Base-by-base conservation (phyloP, 2,888 invertebrate genomes). In the Matsumyia berberina region DNA sequence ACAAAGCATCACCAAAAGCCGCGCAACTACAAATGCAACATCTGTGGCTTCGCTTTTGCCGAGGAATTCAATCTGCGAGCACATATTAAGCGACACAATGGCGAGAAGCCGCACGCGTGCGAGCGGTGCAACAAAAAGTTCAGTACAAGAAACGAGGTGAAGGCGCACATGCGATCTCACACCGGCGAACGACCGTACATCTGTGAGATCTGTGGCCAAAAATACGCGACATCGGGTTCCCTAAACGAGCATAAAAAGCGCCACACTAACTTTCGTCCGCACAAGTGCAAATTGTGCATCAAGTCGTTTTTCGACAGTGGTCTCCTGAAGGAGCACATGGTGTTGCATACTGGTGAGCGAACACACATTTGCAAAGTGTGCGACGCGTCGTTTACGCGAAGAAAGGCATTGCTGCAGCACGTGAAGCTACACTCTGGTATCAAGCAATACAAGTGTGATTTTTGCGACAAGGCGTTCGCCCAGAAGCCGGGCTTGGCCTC, bases 291-390 rank as follows among this genome's bases (percentile, higher is more conserved):
- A 6, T 4, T 64, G 9, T 87, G 87, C 33, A 85, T 67, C 2
- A 83, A 87, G 51, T 51, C 88, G n/a, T 90, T 90, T 86, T 90
- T 89, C 15, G 89, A 88, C 55, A 87, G 86, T 4, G 89, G 89
- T 11, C 88, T 90, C 15, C 81, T 91, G 5, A 90, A 89, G 46
- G 89, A 89, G 53, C 90, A 90, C 72, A 87, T 89, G 74, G 88
- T 89, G 3, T 86, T 88, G 15, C 90, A 90, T 64, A 88, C 88
- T 0, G 86, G 86, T 5, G 73, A 87, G 8, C 88, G 89, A 12
- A 87, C 88, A 0, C 89, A 87, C 33, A 79, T 87, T 11, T 91
- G 91, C 46, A 31, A 87, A 0, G 11, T 81, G 7, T 88, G 87
- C 19, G 49, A 85, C 5, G 69, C 87, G 6, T 53, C 64, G 8